Conservation (phyloP, 2,797 vertebrate species). For the Pseudochaenichthys georgianus region DNA sequence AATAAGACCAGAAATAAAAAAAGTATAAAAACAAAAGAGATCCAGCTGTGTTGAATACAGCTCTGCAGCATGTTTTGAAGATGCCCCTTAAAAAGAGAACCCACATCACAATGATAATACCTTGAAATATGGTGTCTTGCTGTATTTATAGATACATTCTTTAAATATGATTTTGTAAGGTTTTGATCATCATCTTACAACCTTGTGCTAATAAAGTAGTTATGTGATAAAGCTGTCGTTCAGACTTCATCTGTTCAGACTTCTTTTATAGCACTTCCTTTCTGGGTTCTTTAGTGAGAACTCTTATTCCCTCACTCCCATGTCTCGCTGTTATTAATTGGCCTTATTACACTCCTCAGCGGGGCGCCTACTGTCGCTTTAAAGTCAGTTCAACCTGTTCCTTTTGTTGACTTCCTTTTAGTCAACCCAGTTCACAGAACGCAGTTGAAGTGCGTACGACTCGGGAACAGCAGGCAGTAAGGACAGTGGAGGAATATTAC, state of each 20-base stretch:
- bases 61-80: slow-evolving; percentile 11
- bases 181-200: slow-evolving; percentile 3
- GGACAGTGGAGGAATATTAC: background rate
- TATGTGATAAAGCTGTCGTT: slow-evolving; percentile 8
- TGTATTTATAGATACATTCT: background rate
- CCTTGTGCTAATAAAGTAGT: background rate
- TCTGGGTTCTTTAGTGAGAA: slow-evolving; percentile 16
- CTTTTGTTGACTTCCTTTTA: slow-evolving; percentile 17
- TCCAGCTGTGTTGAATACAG: slow-evolving; percentile 25
- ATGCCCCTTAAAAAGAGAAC: background rate
- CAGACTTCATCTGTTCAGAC: slow-evolving; percentile 3
- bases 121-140: slow-evolving; percentile 11
- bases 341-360: slow-evolving; percentile 42
- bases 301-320: slow-evolving; percentile 17
- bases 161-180: slow-evolving; percentile 10
- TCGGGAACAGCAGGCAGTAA: slow-evolving; percentile 23
- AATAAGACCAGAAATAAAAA: no score
- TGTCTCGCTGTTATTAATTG: slow-evolving; percentile 51
- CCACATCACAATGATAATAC: slow-evolving; percentile 6
- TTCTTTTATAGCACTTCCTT: slow-evolving; percentile 17
- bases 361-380: slow-evolving; percentile 33
- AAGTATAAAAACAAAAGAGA: no score
- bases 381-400: slow-evolving; percentile 52
- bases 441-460: slow-evolving; percentile 24
- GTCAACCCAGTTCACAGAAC: slow-evolving; percentile 18